Evolutionary conservation across 2,113 vertebrate genomes (phyloP), one percentile per base, ranked within the genome.

Genomic region (Cololabis saira): DNA sequence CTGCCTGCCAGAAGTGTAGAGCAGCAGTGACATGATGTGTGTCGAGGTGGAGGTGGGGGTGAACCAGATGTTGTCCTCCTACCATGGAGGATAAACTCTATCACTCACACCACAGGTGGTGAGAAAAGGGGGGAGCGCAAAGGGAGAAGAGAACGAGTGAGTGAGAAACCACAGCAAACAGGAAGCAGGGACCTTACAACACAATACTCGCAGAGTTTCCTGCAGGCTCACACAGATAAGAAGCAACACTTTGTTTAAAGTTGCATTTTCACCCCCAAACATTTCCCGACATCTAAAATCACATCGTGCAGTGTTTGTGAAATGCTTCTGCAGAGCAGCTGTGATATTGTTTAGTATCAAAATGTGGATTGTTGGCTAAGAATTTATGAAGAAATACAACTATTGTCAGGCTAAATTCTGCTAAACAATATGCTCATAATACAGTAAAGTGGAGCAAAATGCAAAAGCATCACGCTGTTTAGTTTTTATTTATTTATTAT

Each of bases 161-260:
- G 70, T 56, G 74, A 83, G 86, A 77, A 89, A 88, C 83, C 75
- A 84, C 58, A 80, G 77, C 86, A 90, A 90, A 89, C 90, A 92
- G 90, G 90, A 92, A 90, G 82, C 78, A 48, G 74, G 70, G 81
- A 81, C 80, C 77, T 81, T 80, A 87, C 68, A 90, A 88, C 84
- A 90, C 89, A 92, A 90, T 90, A 73, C 84, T 76, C 19, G 1
- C 85, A 61, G 66, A 82, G 81, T 84, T 91, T 92, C 89, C 90
- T 91, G 89, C 88, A 90, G 85, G 87, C 67, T 71, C 67, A 76
- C 63, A 86, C 81, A 90, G 89, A 91, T 92, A 91, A 92, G 89
- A 74, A 86, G 62, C 77, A 70, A 62, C 71, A 76, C 86, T 85
- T 85, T 86, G 83, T 86, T 80, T 84, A 84, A 88, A 86, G 81